A percentile compares a stretch with the other conserved stretches of the same genome.
phyloP scores from a whole-genome alignment of 2,888 invertebrate species.

The Eupithecia subumbrata region DNA sequence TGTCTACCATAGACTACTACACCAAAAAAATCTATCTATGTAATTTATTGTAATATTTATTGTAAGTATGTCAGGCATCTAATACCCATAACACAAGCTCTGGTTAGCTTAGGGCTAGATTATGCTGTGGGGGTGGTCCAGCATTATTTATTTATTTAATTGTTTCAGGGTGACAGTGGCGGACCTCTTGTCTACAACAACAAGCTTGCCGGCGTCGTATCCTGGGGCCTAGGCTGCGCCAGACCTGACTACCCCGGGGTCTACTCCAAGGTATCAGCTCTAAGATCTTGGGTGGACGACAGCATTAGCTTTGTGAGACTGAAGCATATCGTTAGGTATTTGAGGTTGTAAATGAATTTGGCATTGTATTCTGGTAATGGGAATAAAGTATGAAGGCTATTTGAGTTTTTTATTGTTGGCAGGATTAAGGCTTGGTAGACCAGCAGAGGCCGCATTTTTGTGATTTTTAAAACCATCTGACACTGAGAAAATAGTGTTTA shows the following conservation, averaged over 20 bases:
- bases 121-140: too few relatives aligned
- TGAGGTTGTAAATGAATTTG: neutral
- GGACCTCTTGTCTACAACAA: slow-evolving; percentile 72
- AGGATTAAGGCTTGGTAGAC: too few relatives aligned
- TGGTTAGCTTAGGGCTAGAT: too few relatives aligned
- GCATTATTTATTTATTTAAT: neutral
- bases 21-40: too few relatives aligned
- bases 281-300: slow-evolving; percentile 71
- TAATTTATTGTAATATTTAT: too few relatives aligned
- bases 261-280: slow-evolving; percentile 73
- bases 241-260: slow-evolving; percentile 77
- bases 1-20: too few relatives aligned
- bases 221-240: slow-evolving; percentile 79
- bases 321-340: slow-evolving; percentile 53
- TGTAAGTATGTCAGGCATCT: too few relatives aligned
- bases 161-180: slow-evolving; percentile 78
- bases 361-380: neutral
- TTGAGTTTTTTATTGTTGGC: neutral
- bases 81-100: too few relatives aligned
- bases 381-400: neutral
- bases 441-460: too few relatives aligned
- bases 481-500: too few relatives aligned
- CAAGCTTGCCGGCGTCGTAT: slow-evolving; percentile 77
- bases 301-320: slow-evolving; percentile 57
- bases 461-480: too few relatives aligned